Conservation (phyloP, 2,797 vertebrate genomes). For the Catostomus latipinnis region DNA sequence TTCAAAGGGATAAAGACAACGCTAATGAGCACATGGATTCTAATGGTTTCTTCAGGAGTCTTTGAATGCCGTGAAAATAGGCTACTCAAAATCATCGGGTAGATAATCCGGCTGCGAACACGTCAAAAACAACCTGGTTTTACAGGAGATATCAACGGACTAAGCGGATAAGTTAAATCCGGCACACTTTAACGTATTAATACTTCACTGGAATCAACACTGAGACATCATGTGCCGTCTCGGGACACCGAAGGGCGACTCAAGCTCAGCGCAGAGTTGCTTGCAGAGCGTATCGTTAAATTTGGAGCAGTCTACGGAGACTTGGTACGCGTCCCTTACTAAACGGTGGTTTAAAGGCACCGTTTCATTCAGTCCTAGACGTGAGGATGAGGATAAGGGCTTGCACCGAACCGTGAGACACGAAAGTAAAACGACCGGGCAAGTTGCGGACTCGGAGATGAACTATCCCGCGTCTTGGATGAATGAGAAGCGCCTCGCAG, state of each 20-base stretch:
- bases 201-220: conserved; percentile 45
- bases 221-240: conserved; percentile 30
- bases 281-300: neutral
- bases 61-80: conserved; percentile 15
- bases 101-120: conserved; percentile 39
- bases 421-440: conserved; percentile 25
- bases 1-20: conserved; percentile 21
- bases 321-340: neutral
- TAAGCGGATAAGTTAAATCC: conserved; percentile 53
- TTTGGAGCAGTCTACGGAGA: conserved; percentile 1
- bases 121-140: conserved; percentile 42
- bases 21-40: conserved; percentile 30
- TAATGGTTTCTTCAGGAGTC: conserved; percentile 22
- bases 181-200: conserved; percentile 38
- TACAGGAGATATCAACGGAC: conserved; percentile 34
- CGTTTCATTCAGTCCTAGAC: neutral
- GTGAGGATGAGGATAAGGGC: neutral
- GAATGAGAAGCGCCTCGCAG: conserved; percentile 26
- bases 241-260: conserved; percentile 32
- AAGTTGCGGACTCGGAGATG: conserved; percentile 22
- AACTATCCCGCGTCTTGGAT: conserved; percentile 36
- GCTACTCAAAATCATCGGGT: conserved; percentile 26
- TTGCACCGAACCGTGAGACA: conserved; percentile 12
- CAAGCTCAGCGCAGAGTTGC: neutral
- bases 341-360: neutral